phyloP scores from a whole-genome alignment of 2,113 vertebrate genomes.

The Anarhynchus alexandrinus region DNA sequence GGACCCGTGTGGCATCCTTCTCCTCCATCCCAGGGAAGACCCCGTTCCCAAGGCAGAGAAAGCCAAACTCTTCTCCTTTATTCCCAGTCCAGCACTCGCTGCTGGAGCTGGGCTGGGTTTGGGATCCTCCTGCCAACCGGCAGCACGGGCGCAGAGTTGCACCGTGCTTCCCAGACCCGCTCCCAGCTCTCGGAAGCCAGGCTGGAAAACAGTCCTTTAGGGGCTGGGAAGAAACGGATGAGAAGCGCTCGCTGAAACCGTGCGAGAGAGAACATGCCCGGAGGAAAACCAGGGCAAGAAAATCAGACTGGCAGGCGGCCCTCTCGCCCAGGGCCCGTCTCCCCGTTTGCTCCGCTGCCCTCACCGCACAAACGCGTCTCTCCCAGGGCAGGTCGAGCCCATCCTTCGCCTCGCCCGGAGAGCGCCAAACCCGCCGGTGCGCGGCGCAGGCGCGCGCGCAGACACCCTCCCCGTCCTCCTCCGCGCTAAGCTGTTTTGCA shows the following conservation, averaged over 20 bases:
- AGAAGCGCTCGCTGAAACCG: background rate
- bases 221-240: slow-evolving; percentile 12
- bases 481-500: background rate
- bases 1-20: background rate
- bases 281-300: slow-evolving; percentile 42
- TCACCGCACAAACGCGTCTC: background rate
- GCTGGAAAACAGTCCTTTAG: slow-evolving; percentile 56
- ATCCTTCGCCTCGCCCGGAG: background rate
- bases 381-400: background rate
- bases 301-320: slow-evolving; percentile 56
- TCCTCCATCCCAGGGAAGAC: background rate
- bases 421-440: background rate
- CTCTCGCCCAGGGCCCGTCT: background rate
- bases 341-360: slow-evolving; percentile 26
- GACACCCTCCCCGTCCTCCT: background rate
- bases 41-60: background rate
- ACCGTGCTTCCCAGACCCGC: background rate
- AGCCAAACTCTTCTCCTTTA: background rate
- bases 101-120: background rate
- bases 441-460: background rate
- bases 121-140: background rate
- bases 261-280: slow-evolving; percentile 44
- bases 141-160: background rate
- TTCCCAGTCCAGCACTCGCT: background rate
- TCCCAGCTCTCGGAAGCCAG: background rate